Base-by-base conservation (phyloP, 2,113 vertebrate species). In the Hemibagrus wyckioides region DNA sequence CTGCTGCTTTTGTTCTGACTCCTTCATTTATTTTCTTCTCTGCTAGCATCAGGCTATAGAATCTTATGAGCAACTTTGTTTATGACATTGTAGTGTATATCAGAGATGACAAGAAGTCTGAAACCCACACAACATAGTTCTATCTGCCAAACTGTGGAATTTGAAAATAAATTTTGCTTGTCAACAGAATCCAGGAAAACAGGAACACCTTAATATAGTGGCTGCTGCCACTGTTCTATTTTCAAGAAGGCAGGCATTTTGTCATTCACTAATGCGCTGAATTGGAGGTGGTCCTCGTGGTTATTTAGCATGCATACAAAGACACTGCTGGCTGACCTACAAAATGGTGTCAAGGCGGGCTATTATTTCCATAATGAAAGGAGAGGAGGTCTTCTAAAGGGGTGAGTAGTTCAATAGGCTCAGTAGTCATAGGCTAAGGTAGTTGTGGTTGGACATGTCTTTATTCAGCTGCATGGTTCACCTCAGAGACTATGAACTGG, bases 181-280 rank as follows among this genome's bases (percentile, higher is more conserved):
- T 90, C 90, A 93, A 96, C 97, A 95, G 94, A 95, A 94, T 93
- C 94, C 59, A 95, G 95, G 94, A 96, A 95, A 96, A 97, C 95
- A 97, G 94, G 96, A 96, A 98, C 97, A 98, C 95, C 97, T 99
- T 97, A 97, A 97, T 98, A 97, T 93, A 95, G 95, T 94, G 93
- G 93, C 95, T 94, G 94, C 94, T 93, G 95, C 95, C 93, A 95
- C 44, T 48, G 44, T 95, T 96, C 92, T 92, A 90, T 93, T 85
- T 93, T 92, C 83, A 92, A 89, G 91, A 91, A 90, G 90, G 92
- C 91, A 91, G 90, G 88, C 86, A 54, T 86, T 86, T 92, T 89
- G 89, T 33, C 92, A 91, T 90, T 84, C 90, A 90, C 91, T 81
- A 59, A 81, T 81, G 87, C 83, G 89, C 91, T 93, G 92, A 95